Evolutionary conservation across 2,113 vertebrate genomes (phyloP).

Genomic region (Corapipo altera): DNA sequence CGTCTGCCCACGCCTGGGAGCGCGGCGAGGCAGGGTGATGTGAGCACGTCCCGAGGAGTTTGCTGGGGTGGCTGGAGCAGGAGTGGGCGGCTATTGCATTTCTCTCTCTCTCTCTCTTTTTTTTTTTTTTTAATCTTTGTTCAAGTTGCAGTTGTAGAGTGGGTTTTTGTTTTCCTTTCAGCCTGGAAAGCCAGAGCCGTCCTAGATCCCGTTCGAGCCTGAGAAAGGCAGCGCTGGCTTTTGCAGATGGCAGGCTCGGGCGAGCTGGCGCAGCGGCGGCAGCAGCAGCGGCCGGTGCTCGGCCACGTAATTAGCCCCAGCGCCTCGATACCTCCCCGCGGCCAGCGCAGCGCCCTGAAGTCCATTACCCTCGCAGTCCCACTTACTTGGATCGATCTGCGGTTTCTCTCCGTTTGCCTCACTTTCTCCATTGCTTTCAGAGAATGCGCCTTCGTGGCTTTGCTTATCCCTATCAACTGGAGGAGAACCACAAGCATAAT

Average conservation of each 20-base stretch:
- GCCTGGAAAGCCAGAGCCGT: not conserved
- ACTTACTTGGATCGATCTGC: slow-evolving; percentile 90
- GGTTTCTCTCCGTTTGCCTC: slow-evolving; percentile 81
- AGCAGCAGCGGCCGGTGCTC: not conserved
- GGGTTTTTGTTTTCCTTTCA: not conserved
- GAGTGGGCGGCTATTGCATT: not conserved
- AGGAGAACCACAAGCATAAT: slow-evolving; percentile 87
- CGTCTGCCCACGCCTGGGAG: not conserved
- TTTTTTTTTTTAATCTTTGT: too few species aligned
- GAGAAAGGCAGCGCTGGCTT: not conserved
- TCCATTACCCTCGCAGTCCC: slow-evolving; percentile 20
- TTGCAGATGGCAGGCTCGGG: not conserved
- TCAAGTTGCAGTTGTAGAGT: not conserved
- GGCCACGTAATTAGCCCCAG: not conserved
- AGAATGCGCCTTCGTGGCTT: slow-evolving; percentile 82
- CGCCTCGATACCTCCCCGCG: slow-evolving; percentile 12
- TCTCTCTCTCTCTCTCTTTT: not conserved
- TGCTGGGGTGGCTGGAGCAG: not conserved
- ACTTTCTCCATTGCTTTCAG: slow-evolving; percentile 82
- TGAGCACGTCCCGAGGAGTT: not conserved
- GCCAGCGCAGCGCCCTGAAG: slow-evolving; percentile 17
- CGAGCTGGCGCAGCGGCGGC: not conserved
- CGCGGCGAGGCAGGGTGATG: not conserved
- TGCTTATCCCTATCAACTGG: slow-evolving; percentile 88
- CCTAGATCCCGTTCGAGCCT: not conserved